These are phyloP conservation scores for Hyalella azteca DNA, from an alignment of 2,888 invertebrate genomes.

Conservation along the genomic window DNA sequence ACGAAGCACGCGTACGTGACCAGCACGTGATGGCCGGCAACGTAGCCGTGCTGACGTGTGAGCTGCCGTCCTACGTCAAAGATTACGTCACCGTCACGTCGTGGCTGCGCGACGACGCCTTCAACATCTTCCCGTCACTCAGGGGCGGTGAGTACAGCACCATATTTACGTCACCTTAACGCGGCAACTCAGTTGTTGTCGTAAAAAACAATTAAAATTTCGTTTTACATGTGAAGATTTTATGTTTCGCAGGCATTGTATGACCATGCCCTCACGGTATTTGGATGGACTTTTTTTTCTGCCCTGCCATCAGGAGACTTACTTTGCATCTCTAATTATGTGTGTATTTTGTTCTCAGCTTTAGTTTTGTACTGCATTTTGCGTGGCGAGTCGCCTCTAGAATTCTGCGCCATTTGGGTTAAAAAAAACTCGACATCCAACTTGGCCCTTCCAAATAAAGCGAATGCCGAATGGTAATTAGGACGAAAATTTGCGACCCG, in stretches of 20 bases:
- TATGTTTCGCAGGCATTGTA: not conserved
- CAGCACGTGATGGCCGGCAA: slow-evolving; percentile 50
- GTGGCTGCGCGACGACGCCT: slow-evolving; percentile 49
- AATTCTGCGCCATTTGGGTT: no score
- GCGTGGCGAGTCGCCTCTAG: no score
- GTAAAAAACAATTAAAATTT: no score
- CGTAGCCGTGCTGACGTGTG: slow-evolving; percentile 49
- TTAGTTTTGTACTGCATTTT: no score
- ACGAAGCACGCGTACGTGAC: slow-evolving; percentile 50
- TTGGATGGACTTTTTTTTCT: no score
- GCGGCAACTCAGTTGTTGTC: no score
- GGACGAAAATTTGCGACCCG: slow-evolving; percentile 12
- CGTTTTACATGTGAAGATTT: no score
- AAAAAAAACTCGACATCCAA: no score
- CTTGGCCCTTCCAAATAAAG: no score
- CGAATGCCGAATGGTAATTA: slow-evolving; percentile 4
- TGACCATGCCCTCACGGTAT: not conserved
- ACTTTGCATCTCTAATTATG: no score
- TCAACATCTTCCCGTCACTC: slow-evolving; percentile 51
- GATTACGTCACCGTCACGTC: slow-evolving; percentile 53
- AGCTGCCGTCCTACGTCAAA: slow-evolving; percentile 48
- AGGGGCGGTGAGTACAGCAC: slow-evolving; percentile 44
- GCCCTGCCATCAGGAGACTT: no score
- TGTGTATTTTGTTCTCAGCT: no score
- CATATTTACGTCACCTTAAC: not conserved